Conservation (phyloP, 2,888 invertebrate genomes). For the Acrobasis suavella region DNA sequence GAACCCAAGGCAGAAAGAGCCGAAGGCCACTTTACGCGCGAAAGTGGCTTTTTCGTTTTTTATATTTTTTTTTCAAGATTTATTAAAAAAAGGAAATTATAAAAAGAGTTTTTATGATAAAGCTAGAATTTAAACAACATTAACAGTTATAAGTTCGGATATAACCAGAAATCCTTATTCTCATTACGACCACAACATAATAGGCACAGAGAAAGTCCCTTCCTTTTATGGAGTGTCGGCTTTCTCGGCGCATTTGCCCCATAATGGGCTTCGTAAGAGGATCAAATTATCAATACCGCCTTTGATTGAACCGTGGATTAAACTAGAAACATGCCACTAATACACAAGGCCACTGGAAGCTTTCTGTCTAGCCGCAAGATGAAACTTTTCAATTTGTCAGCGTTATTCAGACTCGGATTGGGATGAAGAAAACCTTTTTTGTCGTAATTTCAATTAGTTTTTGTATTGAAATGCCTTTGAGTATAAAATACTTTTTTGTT, state of each 20-base stretch:
- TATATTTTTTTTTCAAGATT: too few species aligned
- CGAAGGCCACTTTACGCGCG: too few species aligned
- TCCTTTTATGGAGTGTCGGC: conserved; percentile 54
- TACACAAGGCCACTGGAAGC: neutral
- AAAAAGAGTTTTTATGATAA: too few species aligned
- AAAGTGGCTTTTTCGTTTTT: too few species aligned
- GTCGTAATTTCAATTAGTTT: conserved; percentile 11
- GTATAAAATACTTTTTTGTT: neutral
- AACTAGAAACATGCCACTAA: conserved; percentile 8
- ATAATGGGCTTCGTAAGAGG: conserved; percentile 57
- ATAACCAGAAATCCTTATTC: conserved; percentile 25
- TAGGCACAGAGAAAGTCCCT: conserved; percentile 47
- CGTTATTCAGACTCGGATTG: neutral
- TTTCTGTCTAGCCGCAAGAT: neutral
- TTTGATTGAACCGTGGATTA: conserved; percentile 20
- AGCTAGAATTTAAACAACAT: too few species aligned
- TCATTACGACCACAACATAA: conserved; percentile 29
- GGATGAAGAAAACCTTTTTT: neutral
- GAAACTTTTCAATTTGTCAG: conserved; percentile 10
- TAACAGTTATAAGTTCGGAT: too few species aligned
- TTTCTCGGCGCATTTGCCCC: conserved; percentile 60
- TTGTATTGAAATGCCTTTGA: neutral
- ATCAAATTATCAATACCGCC: conserved; percentile 48
- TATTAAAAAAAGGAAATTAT: too few species aligned
- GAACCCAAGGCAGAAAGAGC: too few species aligned